Evolutionary conservation across 2,888 invertebrate species (phyloP), one percentile per base, ranked within the genome.

Genomic region (Ormia ochracea): DNA sequence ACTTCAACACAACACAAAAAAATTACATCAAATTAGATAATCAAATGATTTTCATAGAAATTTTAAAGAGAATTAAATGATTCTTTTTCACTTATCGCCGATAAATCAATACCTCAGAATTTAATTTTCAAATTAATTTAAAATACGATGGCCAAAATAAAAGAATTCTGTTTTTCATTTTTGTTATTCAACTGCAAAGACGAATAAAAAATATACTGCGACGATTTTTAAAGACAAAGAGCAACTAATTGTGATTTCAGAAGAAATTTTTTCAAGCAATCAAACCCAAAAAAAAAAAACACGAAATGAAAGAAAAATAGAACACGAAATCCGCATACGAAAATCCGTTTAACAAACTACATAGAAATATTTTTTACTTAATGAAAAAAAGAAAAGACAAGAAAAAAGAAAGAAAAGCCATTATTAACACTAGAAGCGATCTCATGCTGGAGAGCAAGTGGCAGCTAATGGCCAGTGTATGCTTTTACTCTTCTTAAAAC

Each of bases 141-240:
- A 4, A 26, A 12, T 5, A 50, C 23, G 21, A 38, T 9, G 9
- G n/a, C 26, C 6, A 7, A n/a, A n/a, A 6, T 6, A 41, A 41
- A 41, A 17, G 14, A 10, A 36, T 41, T 41, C 17, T 38, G 5
- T n/a, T 38, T 38, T 14, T 17, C 14, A 41, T 41, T 41, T 66
- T 43, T 56, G n/a, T 43, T 33, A 21, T 56, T 48, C 12, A 41
- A 45, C 19, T 10, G 36, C 14, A 54, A 31, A 4, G 9, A 26
- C 45, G 45, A 50, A 26, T 19, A 56, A 10, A 56, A 43, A 52
- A 23, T 54, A 70, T 61, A 56, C 50, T 80, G 80, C 45, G 72
- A 76, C 63, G 72, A 80, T 73, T 73, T 76, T 80, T 76, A 69
- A 56, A 80, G 72, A 50, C 61, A 68, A 69, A 73, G 63, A 68